Base-by-base conservation (phyloP, 2,888 invertebrate genomes). In the Drosophila kokeensis region DNA sequence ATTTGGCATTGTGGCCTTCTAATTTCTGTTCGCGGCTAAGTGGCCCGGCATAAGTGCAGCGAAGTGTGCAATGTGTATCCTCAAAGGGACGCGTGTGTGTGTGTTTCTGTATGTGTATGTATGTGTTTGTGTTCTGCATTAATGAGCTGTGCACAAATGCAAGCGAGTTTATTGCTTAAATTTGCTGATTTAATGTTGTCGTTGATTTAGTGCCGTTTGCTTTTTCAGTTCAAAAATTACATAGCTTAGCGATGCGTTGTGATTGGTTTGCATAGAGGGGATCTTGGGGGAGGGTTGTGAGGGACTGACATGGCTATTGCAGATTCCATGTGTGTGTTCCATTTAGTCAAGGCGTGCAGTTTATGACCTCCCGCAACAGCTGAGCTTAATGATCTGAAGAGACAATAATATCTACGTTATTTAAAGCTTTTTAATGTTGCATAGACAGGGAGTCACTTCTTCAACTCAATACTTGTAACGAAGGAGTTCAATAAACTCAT, bases 41-140 rank as follows among this genome's bases (percentile, higher is more conserved):
- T 81, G 84, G 68, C 63, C 69, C 32, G 36, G 38, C 69, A 76
- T 69, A 88, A 86, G 76, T 86, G 89, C 74, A 81, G 73, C 48
- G 73, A 86, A 86, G 78, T 76, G 81, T 69, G 69, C 64, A 67
- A 55, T 74, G 69, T 68, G 55, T 59, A 52, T 61, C 15, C 54
- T 40, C 36, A 34, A 59, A 48, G 52, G 49, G 30, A 42, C 13
- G 55, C 62, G 42, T 40, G 52, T 54, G 15, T 24, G 21, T 34
- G 2, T 45, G 13, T 50, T 8, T 24, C 15, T 34, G 2, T 45
- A 10, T 50, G n/a, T 21, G 38, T 27, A 59, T n/a, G 32, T 55
- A 58, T 40, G 13, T 15, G 21, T 4, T 15, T 24, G 45, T 45
- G 45, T 15, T 52, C 49, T 71, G 76, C 78, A 78, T 78, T 89